Percentiles rank a stretch among this genome's conserved stretches.
Conservation (phyloP, 2,888 invertebrate species). For the Zele albiditarsus region DNA sequence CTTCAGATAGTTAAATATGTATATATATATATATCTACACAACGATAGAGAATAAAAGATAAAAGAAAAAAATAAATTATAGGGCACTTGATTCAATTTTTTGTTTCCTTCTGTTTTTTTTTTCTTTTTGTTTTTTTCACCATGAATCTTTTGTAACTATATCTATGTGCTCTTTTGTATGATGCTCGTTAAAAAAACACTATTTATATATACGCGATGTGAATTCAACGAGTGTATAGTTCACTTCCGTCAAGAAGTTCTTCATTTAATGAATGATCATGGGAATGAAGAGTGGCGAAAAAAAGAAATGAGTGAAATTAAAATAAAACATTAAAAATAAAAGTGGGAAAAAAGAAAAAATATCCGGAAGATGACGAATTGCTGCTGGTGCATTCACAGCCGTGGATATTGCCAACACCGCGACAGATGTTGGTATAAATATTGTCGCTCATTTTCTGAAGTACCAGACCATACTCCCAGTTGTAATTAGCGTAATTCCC, state of each 20-base stretch:
- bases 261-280: constrained; percentile 32
- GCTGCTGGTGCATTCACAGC: background rate
- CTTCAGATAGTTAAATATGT: constrained; percentile 38
- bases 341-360: background rate
- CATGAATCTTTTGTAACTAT: background rate
- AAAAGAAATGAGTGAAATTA: constrained; percentile 27
- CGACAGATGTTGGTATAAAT: background rate
- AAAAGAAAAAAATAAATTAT: background rate
- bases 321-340: background rate
- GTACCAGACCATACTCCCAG: constrained; percentile 4
- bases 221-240: constrained; percentile 60
- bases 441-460: constrained; percentile 15
- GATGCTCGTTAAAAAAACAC: constrained; percentile 60
- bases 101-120: too few relatives aligned
- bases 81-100: background rate
- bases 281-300: constrained; percentile 13
- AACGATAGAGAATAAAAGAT: background rate
- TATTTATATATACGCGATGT: constrained; percentile 60
- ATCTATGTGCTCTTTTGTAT: background rate
- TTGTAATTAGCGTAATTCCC: constrained; percentile 3
- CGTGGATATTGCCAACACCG: constrained; percentile 2
- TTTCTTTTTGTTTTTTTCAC: background rate
- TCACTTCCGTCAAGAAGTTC: constrained; percentile 54
- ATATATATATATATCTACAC: background rate
- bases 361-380: constrained; percentile 14